Evolutionary conservation across 2,888 invertebrate species (phyloP).

Genomic region (Parthenolecanium corni): DNA sequence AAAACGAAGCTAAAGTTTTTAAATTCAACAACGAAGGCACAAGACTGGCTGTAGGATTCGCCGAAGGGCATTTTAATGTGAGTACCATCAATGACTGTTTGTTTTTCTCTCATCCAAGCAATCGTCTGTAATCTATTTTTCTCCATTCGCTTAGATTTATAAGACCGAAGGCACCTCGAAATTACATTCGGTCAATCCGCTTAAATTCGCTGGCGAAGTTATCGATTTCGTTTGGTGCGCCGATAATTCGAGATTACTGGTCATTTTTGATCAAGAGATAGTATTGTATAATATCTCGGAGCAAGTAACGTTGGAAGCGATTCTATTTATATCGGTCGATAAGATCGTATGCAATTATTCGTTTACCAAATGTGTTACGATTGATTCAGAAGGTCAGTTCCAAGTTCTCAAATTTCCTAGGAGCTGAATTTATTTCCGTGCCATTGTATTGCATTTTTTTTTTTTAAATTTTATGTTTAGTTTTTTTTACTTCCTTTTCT

Average conservation of each 20-base stretch:
- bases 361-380: conserved; percentile 10
- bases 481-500: no score
- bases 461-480: no score
- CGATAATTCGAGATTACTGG: neutral
- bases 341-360: conserved; percentile 8
- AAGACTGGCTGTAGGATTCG: conserved; percentile 5
- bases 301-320: neutral
- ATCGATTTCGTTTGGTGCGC: conserved; percentile 6
- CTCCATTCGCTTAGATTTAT: neutral
- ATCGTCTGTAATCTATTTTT: neutral
- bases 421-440: no score
- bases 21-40: neutral
- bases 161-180: neutral
- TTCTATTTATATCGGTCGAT: conserved; percentile 4
- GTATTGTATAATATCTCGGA: neutral
- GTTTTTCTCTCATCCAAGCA: neutral
- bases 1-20: neutral
- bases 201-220: neutral
- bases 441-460: no score
- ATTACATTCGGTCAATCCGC: neutral
- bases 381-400: conserved; percentile 14
- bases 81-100: neutral
- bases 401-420: neutral
- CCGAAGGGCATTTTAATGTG: neutral
- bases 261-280: conserved; percentile 8